Evolutionary conservation across 2,888 invertebrate species (phyloP), one percentile per base, ranked within the genome.

Genomic region (Branchipolynoe longqiensis): DNA sequence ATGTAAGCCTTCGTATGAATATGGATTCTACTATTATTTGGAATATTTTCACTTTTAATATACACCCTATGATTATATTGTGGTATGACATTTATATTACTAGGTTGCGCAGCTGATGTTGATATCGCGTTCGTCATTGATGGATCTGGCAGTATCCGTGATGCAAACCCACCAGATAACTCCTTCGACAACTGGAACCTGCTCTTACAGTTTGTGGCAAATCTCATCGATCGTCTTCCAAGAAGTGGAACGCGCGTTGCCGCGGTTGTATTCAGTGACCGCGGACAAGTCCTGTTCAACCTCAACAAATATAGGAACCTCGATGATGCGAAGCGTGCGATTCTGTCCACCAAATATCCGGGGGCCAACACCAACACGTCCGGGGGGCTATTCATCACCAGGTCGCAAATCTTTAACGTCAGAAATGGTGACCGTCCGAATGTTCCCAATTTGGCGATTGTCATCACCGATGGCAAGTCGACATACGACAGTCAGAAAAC

Each of bases 401-500:
- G 41, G 18, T 12, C 28, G 1, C 48, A 41, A 25, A 31, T 78
- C 78, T 78, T 78, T 28, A 78, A 40, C 41, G 33, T 3, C 0
- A 6, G 18, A 6, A 58, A 62, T 40, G 85, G 85, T 38, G 85
- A 85, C 48, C 69, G 84, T 18, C 64, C 84, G 3, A 8, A 69
- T 2, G 22, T 69, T 12, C 64, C 48, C 22, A 84, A 84, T 41
- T 3, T 84, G 0, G 84, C 69, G 18, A 84, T 84, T 28, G 73
- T 84, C 0, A 0, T 84, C 2, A 84, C 85, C 4, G 86, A 85
- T 54, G 86, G 86, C n/a, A 64, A 83, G n/a, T 84, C 84, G 22
- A 86, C 84, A 28, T 33, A n/a, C 28, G 84, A 86, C 40, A 33
- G 25, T 12, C 64, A 81, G 1, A 48, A 31, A 28, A 84, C 78